Evolutionary conservation across 2,113 vertebrate species (phyloP).

Genomic region (Morone chrysops): DNA sequence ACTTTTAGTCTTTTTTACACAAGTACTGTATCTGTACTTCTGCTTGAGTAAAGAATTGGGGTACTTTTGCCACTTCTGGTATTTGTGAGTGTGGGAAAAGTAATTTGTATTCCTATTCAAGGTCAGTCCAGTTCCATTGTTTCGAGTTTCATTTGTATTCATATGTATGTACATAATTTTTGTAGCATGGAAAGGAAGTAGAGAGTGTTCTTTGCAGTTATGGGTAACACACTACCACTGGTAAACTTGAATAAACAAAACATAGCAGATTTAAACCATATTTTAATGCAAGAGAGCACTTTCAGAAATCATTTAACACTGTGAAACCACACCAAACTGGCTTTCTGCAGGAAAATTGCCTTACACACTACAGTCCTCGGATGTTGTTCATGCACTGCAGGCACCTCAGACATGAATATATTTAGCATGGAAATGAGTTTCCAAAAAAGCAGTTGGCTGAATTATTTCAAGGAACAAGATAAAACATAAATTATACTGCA

Average conservation of each 20-base stretch:
- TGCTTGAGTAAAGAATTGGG: too few species aligned
- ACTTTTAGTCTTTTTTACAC: too few species aligned
- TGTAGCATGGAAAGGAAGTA: neutral
- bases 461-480: constrained; percentile 16
- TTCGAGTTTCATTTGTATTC: neutral
- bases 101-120: neutral
- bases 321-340: too few species aligned
- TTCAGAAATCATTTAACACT: neutral
- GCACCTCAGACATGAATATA: constrained; percentile 21
- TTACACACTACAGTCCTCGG: neutral
- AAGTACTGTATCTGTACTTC: too few species aligned
- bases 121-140: neutral
- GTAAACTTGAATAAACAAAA: neutral
- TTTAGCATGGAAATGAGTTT: constrained; percentile 38
- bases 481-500: neutral
- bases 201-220: neutral
- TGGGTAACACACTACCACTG: too few species aligned
- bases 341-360: constrained; percentile 1
- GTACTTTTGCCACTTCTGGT: too few species aligned
- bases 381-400: constrained; percentile 20
- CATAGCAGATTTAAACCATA: too few species aligned
- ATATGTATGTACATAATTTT: neutral
- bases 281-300: too few species aligned
- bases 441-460: neutral
- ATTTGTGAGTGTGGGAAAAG: neutral